phyloP scores from a whole-genome alignment of 2,113 vertebrate species.

The Helogale parvula region DNA sequence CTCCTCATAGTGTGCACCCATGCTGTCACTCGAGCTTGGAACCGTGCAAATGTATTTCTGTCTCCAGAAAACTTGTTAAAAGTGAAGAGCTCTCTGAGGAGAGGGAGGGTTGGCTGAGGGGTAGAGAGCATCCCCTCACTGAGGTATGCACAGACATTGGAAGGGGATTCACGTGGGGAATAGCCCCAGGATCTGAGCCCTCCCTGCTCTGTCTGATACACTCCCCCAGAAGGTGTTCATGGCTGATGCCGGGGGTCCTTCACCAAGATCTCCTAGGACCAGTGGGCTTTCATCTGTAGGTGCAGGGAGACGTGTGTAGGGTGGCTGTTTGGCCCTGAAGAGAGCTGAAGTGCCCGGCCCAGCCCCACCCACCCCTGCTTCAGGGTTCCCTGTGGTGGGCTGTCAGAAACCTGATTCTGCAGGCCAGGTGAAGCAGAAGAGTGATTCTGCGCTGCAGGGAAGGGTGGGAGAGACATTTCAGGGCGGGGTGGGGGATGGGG shows the following conservation, averaged over 20 bases:
- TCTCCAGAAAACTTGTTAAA: not conserved
- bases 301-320: no score
- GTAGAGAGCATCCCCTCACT: not conserved
- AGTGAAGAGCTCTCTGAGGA: fast-evolving
- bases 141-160: not conserved
- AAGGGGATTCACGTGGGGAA: not conserved
- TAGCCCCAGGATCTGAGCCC: not conserved
- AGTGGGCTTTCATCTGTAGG: no score
- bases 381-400: no score
- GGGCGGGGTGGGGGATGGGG: no score
- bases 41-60: not conserved
- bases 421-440: no score
- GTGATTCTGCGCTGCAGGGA: no score
- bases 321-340: no score
- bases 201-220: fast-evolving
- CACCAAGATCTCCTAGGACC: no score
- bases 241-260: not conserved
- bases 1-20: not conserved
- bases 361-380: no score
- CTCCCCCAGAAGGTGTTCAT: not conserved
- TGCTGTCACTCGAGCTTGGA: not conserved
- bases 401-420: no score
- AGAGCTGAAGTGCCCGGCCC: no score
- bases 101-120: not conserved
- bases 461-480: no score